Conservation (phyloP, 2,113 vertebrate genomes). For the Oenanthe melanoleuca region DNA sequence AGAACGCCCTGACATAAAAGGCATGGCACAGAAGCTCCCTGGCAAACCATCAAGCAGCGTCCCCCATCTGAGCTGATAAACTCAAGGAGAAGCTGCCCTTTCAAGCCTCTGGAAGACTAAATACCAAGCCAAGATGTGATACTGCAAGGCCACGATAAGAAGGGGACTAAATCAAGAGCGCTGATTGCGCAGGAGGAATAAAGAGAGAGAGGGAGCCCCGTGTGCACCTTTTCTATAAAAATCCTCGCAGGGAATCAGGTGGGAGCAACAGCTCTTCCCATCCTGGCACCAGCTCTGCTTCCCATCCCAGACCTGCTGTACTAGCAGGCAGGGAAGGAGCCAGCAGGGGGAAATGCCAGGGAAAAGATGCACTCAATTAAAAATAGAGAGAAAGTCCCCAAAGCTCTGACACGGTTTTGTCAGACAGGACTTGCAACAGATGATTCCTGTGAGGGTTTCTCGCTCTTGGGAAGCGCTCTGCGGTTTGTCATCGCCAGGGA, state of each 20-base stretch:
- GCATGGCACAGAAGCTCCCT: slow-evolving; percentile 14
- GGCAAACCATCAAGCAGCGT: slow-evolving; percentile 41
- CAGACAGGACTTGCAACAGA: slow-evolving; percentile 54
- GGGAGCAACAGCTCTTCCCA: neutral
- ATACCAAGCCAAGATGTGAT: slow-evolving; percentile 54
- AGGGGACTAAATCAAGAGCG: slow-evolving; percentile 16
- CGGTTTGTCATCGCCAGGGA: slow-evolving; percentile 6
- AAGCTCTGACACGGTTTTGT: slow-evolving; percentile 53
- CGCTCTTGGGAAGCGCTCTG: slow-evolving; percentile 26
- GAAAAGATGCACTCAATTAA: slow-evolving; percentile 42
- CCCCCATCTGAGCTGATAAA: slow-evolving; percentile 56
- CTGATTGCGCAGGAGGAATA: slow-evolving; percentile 10
- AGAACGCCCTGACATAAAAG: slow-evolving; percentile 38
- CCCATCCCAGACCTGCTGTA: neutral
- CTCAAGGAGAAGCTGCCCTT: slow-evolving; percentile 67
- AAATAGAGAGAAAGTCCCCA: slow-evolving; percentile 53
- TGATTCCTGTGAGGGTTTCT: slow-evolving; percentile 53
- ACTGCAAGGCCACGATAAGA: slow-evolving; percentile 58
- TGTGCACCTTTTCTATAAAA: neutral
- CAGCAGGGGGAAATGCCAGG: slow-evolving; percentile 7
- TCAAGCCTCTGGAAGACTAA: slow-evolving; percentile 63
- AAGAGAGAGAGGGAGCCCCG: neutral
- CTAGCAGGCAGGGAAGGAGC: neutral
- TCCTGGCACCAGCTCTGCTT: neutral
- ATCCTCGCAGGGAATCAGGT: neutral